These are phyloP conservation scores for Pseudomyrmex cubaensis DNA, from an alignment of 1,140 invertebrate species.

Conservation along the genomic window DNA sequence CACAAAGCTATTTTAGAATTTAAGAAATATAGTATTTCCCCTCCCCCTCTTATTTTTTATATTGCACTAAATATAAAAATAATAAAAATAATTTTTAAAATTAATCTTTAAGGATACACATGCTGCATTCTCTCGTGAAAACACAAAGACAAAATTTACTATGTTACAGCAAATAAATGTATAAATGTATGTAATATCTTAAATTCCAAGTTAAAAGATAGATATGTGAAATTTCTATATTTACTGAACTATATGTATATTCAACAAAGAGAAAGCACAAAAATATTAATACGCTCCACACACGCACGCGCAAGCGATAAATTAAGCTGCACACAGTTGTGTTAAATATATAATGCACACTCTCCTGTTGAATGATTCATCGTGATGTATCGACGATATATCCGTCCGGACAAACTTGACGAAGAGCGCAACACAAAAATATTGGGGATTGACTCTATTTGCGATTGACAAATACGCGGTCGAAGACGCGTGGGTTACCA, in stretches of 20 bases:
- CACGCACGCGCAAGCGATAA: background rate
- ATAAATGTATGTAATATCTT: no score
- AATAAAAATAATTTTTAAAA: no score
- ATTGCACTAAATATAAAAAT: no score
- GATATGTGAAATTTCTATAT: background rate
- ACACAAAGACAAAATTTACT: no score
- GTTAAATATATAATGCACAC: background rate
- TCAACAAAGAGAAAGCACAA: background rate
- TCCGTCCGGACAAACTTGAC: background rate
- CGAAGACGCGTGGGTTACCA: slow-evolving; percentile 59
- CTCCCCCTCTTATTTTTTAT: no score
- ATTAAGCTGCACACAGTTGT: background rate
- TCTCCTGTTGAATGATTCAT: background rate
- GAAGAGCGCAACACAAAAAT: slow-evolving; percentile 31
- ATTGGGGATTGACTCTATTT: background rate
- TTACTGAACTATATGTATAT: background rate
- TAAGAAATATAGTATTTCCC: no score
- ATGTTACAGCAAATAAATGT: no score
- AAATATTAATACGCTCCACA: background rate
- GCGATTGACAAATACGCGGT: slow-evolving; percentile 14
- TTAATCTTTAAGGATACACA: no score
- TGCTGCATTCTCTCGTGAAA: no score
- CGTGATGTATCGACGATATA: background rate
- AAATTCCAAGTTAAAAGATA: background rate
- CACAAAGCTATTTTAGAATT: no score